Percentiles rank a stretch among this genome's conserved stretches.
Conservation (phyloP, 2,797 vertebrate genomes). For the Acanthurus leucopareius region DNA sequence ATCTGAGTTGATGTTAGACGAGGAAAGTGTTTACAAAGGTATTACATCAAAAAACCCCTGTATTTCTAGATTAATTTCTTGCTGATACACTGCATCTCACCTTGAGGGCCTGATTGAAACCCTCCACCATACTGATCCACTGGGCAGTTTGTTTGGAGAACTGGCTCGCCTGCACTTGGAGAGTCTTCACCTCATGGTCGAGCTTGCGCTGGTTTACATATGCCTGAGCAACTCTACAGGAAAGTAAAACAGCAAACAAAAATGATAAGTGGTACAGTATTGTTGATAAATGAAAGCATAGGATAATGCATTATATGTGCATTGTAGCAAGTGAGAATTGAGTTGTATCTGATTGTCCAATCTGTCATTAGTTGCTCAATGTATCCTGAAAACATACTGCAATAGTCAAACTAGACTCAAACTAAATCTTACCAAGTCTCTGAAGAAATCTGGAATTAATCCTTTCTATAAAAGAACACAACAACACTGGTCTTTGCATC, state of each 20-base stretch:
- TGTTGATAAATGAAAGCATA: background rate
- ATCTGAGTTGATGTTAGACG: too few species aligned
- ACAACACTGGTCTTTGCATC: constrained; percentile 38
- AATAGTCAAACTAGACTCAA: constrained; percentile 8
- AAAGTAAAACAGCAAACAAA: constrained; percentile 16
- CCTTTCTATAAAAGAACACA: constrained; percentile 33
- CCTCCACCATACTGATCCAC: constrained; percentile 97
- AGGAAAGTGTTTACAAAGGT: too few species aligned
- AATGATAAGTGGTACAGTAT: background rate
- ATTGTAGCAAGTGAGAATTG: background rate
- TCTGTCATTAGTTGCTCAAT: background rate
- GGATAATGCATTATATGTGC: background rate
- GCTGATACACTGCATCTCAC: constrained; percentile 69
- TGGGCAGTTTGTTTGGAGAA: constrained; percentile 97
- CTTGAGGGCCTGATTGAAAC: constrained; percentile 97
- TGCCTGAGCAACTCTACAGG: constrained; percentile 92
- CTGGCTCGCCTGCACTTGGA: constrained; percentile 94
- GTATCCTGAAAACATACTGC: background rate
- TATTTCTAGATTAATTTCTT: background rate
- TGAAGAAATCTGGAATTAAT: constrained; percentile 30
- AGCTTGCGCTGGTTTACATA: constrained; percentile 97
- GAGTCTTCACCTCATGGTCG: constrained; percentile 96
- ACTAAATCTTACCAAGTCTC: constrained; percentile 11
- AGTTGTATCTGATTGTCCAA: background rate
- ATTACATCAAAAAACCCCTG: too few species aligned